phyloP scores from a whole-genome alignment of 2,797 vertebrate genomes.

The Acestrorhynchus altus region DNA sequence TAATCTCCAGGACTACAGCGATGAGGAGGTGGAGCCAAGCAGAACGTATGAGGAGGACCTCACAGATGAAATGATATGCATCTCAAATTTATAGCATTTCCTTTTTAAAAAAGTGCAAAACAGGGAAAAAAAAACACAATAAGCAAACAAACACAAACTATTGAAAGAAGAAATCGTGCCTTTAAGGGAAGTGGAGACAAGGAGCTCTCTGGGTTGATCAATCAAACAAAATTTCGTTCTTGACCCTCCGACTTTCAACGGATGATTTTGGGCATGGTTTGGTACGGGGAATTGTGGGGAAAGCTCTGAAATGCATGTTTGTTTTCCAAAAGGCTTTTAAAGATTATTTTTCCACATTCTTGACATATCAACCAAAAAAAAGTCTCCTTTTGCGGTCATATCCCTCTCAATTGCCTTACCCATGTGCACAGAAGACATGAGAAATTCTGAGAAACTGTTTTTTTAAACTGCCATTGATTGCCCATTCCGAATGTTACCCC shows the following conservation, averaged over 20 bases:
- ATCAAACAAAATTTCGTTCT: conserved; percentile 33
- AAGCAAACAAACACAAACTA: conserved; percentile 19
- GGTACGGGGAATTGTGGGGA: conserved; percentile 26
- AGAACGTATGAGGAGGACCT: conserved; percentile 92
- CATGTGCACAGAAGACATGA: conserved; percentile 20
- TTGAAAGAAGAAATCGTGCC: conserved; percentile 73
- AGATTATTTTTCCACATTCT: conserved; percentile 45
- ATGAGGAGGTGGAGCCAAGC: conserved; percentile 85
- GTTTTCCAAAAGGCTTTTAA: conserved; percentile 28
- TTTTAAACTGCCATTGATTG: conserved; percentile 29
- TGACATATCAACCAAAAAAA: conserved; percentile 53
- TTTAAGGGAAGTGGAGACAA: conserved; percentile 58
- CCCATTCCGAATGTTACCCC: conserved; percentile 26
- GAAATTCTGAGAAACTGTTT: conserved; percentile 26
- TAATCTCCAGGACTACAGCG: conserved; percentile 85
- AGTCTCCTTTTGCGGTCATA: conserved; percentile 49
- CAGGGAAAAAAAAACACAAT: neutral
- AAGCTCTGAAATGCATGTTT: conserved; percentile 31
- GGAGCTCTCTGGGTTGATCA: conserved; percentile 44
- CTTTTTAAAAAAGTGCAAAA: conserved; percentile 40
- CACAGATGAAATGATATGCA: conserved; percentile 96
- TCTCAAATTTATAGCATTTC: conserved; percentile 92
- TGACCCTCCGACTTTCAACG: neutral
- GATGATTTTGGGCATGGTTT: conserved; percentile 11
- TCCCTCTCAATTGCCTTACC: conserved; percentile 53